These are phyloP conservation scores for Allolobophora icterica DNA, from an alignment of 2,888 invertebrate species.

Conservation along the genomic window DNA sequence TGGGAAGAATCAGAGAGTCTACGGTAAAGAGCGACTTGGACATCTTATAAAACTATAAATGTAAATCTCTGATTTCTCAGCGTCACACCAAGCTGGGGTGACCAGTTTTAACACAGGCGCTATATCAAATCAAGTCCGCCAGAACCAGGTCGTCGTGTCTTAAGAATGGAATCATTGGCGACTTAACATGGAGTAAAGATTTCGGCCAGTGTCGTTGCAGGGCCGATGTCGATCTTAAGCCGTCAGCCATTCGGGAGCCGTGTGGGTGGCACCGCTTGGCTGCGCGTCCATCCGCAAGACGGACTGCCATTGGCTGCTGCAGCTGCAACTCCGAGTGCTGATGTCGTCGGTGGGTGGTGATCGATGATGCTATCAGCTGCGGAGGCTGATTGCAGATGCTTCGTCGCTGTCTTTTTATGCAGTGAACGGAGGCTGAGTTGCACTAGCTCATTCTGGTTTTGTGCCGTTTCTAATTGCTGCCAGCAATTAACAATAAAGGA, in stretches of 20 bases:
- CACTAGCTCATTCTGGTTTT: background rate
- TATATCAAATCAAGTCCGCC: background rate
- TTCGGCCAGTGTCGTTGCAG: background rate
- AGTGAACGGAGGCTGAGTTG: background rate
- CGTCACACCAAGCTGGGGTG: background rate
- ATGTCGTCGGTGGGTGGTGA: background rate
- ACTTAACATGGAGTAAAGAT: background rate
- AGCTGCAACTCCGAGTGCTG: conserved; percentile 13
- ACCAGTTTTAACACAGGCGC: background rate
- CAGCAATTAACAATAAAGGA: background rate
- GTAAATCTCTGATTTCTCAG: background rate
- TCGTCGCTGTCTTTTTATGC: background rate
- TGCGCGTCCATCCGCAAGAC: background rate
- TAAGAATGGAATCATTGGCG: too few relatives aligned
- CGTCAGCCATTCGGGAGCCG: background rate
- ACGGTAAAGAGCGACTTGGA: conserved; percentile 25
- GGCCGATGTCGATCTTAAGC: background rate
- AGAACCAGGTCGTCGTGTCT: background rate
- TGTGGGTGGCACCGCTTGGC: background rate
- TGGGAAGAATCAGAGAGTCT: background rate
- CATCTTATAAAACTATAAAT: background rate
- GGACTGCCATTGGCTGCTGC: background rate
- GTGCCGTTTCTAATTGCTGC: background rate
- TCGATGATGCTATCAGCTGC: background rate
- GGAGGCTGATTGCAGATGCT: background rate